Percentiles rank a stretch among this genome's conserved stretches.
phyloP scores from a whole-genome alignment of 2,113 vertebrate genomes.

The Gallinago paraguaiae region DNA sequence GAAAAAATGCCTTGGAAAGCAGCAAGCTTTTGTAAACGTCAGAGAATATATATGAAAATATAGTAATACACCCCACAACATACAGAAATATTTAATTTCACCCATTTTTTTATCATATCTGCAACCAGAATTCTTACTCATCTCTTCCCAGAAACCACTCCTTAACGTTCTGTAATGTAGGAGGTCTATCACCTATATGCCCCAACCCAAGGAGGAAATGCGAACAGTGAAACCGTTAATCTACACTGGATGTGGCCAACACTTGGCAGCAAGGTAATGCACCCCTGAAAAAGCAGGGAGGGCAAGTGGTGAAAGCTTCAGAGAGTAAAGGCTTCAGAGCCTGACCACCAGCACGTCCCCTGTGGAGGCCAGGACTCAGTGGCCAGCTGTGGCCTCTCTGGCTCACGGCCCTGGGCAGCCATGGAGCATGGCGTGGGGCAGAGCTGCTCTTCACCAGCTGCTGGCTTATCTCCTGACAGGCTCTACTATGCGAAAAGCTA shows the following conservation, averaged over 20 bases:
- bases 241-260: neutral
- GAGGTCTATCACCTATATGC: rapidly evolving
- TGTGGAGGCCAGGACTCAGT: rapidly evolving
- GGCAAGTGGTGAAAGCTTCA: neutral
- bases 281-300: neutral
- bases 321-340: neutral
- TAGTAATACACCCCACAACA: neutral
- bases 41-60: neutral
- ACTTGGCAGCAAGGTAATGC: neutral
- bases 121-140: neutral
- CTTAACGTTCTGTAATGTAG: rapidly evolving
- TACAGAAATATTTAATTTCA: neutral
- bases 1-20: neutral
- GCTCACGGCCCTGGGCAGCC: rapidly evolving
- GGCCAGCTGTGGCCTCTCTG: rapidly evolving
- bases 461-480: neutral
- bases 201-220: neutral
- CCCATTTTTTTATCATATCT: neutral
- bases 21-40: neutral
- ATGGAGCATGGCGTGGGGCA: rapidly evolving
- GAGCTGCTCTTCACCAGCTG: neutral
- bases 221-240: neutral
- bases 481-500: neutral
- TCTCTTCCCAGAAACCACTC: neutral
- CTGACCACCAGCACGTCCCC: rapidly evolving